Percentiles rank a stretch among this genome's conserved stretches.
phyloP scores from a whole-genome alignment of 2,113 vertebrate genomes.

The Gobio gobio region DNA sequence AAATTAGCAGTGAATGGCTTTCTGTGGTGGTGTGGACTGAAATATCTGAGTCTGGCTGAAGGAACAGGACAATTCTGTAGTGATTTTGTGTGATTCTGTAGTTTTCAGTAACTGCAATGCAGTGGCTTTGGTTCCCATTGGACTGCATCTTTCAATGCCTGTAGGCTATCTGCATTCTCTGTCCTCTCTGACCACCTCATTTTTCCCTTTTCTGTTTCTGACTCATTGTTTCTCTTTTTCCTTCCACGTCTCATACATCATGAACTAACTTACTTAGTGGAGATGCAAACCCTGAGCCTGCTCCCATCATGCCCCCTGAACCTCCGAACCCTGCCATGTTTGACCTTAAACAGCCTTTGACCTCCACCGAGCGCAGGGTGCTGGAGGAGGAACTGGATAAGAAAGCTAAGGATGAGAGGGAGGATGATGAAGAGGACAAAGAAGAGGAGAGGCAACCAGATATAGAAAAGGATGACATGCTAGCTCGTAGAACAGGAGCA shows the following conservation, averaged over 20 bases:
- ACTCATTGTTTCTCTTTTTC: slow-evolving; percentile 35
- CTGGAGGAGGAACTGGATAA: slow-evolving; percentile 69
- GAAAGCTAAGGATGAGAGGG: slow-evolving; percentile 52
- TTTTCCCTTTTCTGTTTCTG: not conserved
- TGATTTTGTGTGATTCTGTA: slow-evolving; percentile 41
- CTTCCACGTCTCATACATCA: not conserved
- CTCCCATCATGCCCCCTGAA: slow-evolving; percentile 23
- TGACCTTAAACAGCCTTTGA: slow-evolving; percentile 28
- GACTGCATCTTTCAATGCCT: slow-evolving; percentile 38
- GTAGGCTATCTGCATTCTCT: not conserved
- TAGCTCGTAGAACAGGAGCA: slow-evolving; percentile 71
- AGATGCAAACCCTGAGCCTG: not conserved
- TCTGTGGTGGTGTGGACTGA: not conserved
- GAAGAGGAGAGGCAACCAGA: slow-evolving; percentile 65
- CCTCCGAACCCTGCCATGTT: slow-evolving; percentile 33
- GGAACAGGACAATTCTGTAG: not conserved
- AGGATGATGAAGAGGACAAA: slow-evolving; percentile 69
- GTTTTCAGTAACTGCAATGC: not conserved
- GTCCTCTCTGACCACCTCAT: not conserved
- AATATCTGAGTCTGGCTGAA: not conserved
- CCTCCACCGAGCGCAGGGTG: slow-evolving; percentile 51
- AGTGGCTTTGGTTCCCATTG: slow-evolving; percentile 18
- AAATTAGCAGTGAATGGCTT: not conserved
- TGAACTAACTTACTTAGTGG: slow-evolving; percentile 49
- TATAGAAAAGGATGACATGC: slow-evolving; percentile 78